phyloP scores from a whole-genome alignment of 2,113 vertebrate species.

The Falco punctatus region DNA sequence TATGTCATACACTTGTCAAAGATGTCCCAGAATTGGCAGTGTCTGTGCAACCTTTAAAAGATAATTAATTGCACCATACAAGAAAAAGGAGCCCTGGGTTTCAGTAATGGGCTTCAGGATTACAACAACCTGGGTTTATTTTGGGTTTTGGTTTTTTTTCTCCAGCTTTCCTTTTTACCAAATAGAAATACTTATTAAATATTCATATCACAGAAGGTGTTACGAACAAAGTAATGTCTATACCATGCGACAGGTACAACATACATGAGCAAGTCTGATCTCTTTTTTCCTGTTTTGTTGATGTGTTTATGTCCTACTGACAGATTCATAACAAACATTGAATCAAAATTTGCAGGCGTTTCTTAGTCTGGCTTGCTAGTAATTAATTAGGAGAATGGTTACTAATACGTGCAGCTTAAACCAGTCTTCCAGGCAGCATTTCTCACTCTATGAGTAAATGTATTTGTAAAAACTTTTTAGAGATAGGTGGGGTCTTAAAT shows the following conservation, averaged over 20 bases:
- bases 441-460: background rate
- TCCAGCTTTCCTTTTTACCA: background rate
- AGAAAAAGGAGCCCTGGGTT: background rate
- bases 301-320: background rate
- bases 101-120: background rate
- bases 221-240: background rate
- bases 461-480: background rate
- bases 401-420: background rate
- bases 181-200: background rate
- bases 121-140: background rate
- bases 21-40: background rate
- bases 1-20: background rate
- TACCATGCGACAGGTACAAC: rapidly evolving
- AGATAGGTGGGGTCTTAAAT: background rate
- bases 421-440: background rate
- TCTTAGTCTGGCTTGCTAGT: background rate
- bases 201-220: background rate
- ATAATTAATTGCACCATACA: background rate
- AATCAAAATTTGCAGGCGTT: background rate
- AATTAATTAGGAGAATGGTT: background rate
- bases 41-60: background rate
- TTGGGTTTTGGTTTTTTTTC: rapidly evolving
- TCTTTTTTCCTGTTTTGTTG: background rate
- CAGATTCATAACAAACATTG: background rate
- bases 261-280: rapidly evolving